Conservation (phyloP, 2,113 vertebrate species). For the Beaufortia kweichowensis region DNA sequence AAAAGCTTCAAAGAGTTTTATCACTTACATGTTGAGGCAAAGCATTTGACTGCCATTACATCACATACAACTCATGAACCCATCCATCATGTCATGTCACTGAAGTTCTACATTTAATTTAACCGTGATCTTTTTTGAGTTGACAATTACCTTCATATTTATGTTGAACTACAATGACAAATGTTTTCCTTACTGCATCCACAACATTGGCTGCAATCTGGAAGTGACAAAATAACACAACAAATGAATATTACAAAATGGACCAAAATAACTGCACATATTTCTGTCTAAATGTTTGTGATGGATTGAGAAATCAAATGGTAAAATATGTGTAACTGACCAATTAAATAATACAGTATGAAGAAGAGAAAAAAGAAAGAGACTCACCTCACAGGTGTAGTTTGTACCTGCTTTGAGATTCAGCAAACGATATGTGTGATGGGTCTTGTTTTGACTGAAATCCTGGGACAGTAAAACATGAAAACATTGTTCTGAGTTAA, state of each 20-base stretch:
- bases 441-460: conserved; percentile 63
- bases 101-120: neutral
- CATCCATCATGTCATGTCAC: too few relatives aligned
- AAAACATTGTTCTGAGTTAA: neutral
- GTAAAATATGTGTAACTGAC: neutral
- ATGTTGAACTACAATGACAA: conserved; percentile 60
- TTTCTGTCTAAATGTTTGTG: neutral
- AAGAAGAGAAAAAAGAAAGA: neutral
- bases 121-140: neutral
- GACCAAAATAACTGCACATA: neutral
- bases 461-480: conserved; percentile 57
- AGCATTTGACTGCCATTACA: neutral
- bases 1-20: neutral
- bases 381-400: conserved; percentile 75
- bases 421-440: conserved; percentile 66
- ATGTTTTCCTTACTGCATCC: conserved; percentile 73
- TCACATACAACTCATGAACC: too few relatives aligned
- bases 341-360: neutral
- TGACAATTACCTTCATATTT: conserved; percentile 57
- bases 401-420: conserved; percentile 67
- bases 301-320: neutral
- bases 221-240: conserved; percentile 8
- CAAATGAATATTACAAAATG: neutral
- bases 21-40: neutral
- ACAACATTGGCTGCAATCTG: conserved; percentile 75